Conservation (phyloP, 2,113 vertebrate species). For the Panthera leo region DNA sequence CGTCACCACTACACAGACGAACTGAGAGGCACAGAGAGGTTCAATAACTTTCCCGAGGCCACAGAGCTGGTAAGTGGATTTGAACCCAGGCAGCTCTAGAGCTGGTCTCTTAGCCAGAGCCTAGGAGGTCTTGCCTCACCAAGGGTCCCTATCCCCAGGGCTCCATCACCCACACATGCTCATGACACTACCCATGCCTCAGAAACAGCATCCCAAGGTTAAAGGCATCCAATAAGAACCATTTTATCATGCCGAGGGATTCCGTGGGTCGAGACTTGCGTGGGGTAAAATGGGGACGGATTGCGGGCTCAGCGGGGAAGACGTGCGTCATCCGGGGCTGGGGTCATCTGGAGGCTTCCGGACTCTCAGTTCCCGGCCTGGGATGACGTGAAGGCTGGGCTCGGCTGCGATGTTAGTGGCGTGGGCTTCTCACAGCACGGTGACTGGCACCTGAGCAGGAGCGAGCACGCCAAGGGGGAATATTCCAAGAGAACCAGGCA, state of each 20-base stretch:
- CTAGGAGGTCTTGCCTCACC: background rate
- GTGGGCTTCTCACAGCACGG: background rate
- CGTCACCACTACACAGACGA: background rate
- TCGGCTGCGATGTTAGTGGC: accelerated
- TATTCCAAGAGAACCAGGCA: accelerated
- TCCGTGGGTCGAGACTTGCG: background rate
- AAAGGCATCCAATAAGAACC: background rate
- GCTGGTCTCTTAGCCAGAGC: background rate
- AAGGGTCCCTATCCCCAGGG: background rate
- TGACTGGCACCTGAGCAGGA: background rate
- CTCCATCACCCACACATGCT: background rate
- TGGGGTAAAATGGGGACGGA: accelerated
- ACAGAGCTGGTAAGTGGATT: background rate
- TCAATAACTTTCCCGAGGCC: background rate
- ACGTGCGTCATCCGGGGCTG: background rate
- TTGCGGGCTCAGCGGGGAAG: background rate
- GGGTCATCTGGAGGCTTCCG: background rate
- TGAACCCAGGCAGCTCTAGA: background rate
- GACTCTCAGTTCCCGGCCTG: background rate
- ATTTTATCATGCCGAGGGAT: background rate
- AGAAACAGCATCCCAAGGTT: no score
- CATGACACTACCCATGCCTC: background rate
- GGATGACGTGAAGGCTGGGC: accelerated
- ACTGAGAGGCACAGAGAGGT: background rate
- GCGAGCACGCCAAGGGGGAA: no score